phyloP scores from a whole-genome alignment of 2,797 vertebrate genomes.

The Myotis findleyi region DNA sequence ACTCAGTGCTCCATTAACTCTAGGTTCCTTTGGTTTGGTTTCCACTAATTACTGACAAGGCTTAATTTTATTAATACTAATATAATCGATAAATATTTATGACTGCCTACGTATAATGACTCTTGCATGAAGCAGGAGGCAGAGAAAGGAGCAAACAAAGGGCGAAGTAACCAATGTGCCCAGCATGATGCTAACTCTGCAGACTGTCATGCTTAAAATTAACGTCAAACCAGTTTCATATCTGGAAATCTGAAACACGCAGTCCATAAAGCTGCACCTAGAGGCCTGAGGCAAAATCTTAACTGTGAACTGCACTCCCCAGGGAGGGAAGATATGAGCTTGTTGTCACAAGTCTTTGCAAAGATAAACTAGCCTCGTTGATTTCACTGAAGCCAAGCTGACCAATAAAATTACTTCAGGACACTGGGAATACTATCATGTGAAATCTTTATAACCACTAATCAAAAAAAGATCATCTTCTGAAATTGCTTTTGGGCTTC shows the following conservation, averaged over 20 bases:
- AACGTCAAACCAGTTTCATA: constrained; percentile 44
- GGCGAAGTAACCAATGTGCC: neutral
- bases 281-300: constrained; percentile 42
- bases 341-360: constrained; percentile 68
- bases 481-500: neutral
- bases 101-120: neutral
- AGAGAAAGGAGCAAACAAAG: neutral
- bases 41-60: neutral
- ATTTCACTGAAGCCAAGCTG: constrained; percentile 34
- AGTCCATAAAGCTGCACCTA: constrained; percentile 25
- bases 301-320: neutral
- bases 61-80: constrained; percentile 26
- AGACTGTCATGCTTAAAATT: constrained; percentile 13
- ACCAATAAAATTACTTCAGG: constrained; percentile 39
- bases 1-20: neutral
- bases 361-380: constrained; percentile 49
- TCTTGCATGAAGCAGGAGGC: neutral
- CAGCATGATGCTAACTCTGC: neutral
- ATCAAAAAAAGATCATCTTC: neutral
- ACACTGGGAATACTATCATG: neutral
- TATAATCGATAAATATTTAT: neutral
- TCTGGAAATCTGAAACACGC: constrained; percentile 15
- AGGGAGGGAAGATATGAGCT: neutral
- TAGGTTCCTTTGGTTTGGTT: constrained; percentile 23
- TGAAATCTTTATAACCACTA: constrained; percentile 27